Conservation (phyloP, 2,888 invertebrate genomes). For the Tenthredo mesomela region DNA sequence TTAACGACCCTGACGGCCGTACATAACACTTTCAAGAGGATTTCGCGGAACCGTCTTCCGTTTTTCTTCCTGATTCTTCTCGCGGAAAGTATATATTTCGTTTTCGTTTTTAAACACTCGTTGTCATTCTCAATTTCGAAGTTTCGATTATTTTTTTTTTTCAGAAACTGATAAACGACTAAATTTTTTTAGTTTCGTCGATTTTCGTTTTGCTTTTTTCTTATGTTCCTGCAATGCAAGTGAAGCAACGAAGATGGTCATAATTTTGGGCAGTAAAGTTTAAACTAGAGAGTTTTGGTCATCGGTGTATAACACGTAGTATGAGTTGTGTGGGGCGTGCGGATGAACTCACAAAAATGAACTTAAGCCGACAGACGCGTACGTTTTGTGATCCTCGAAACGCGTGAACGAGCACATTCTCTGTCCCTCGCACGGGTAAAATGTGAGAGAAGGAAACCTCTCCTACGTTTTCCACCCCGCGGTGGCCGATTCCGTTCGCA, state of each 20-base stretch:
- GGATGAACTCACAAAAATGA: slow-evolving; percentile 35
- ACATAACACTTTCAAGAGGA: slow-evolving; percentile 37
- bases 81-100: neutral
- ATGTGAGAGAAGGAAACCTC: slow-evolving; percentile 13
- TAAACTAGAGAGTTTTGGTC: slow-evolving; percentile 27
- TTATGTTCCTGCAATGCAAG: neutral
- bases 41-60: neutral
- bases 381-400: neutral
- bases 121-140: neutral
- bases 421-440: slow-evolving; percentile 22
- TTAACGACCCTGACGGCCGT: slow-evolving; percentile 35
- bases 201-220: neutral
- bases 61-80: slow-evolving; percentile 11
- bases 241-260: neutral
- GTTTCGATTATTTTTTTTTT: neutral
- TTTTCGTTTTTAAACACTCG: neutral
- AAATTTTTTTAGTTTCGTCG: neutral
- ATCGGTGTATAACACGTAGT: neutral
- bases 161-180: neutral
- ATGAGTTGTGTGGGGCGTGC: neutral
- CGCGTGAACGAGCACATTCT: slow-evolving; percentile 45
- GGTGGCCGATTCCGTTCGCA: slow-evolving; percentile 1
- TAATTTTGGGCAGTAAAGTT: neutral
- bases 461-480: neutral
- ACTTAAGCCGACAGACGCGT: slow-evolving; percentile 26